Conservation (phyloP, 1,140 invertebrate species). For the Apis laboriosa region DNA sequence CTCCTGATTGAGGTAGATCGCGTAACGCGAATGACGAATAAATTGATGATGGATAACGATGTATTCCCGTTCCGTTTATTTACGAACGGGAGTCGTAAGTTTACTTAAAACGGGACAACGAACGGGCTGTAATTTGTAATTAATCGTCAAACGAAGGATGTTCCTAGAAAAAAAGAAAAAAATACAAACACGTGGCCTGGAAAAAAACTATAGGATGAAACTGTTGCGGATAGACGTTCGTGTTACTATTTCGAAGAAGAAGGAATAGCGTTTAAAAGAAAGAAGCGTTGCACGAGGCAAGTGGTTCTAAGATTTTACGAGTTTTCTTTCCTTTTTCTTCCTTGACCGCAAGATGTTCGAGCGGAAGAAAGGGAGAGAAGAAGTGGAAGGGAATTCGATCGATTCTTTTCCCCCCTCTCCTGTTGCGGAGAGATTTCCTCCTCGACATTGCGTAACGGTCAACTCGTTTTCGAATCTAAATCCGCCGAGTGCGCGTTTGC, state of each 20-base stretch:
- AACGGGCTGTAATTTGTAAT: not conserved
- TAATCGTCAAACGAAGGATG: not conserved
- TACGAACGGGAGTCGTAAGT: slow-evolving; percentile 31
- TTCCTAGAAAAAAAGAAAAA: not conserved
- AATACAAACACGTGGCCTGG: not conserved
- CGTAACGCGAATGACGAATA: slow-evolving; percentile 15
- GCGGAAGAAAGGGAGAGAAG: no score
- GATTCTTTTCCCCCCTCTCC: slow-evolving; percentile 5
- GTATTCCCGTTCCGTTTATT: slow-evolving; percentile 42
- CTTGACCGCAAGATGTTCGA: not conserved
- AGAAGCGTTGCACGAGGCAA: slow-evolving; percentile 20
- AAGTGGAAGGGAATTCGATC: slow-evolving; percentile 2
- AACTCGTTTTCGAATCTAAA: slow-evolving; percentile 59
- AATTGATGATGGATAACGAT: not conserved
- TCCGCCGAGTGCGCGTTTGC: slow-evolving; percentile 55
- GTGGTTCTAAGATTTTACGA: slow-evolving; percentile 32
- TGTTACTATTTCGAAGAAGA: no score
- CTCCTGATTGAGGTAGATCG: slow-evolving; percentile 26
- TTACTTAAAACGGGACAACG: not conserved
- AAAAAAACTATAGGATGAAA: no score
- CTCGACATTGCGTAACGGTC: slow-evolving; percentile 51
- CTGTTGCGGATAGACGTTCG: not conserved
- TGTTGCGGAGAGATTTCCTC: slow-evolving; percentile 49
- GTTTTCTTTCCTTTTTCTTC: not conserved
- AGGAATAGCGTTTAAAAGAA: slow-evolving; percentile 48